phyloP scores from a whole-genome alignment of 2,113 vertebrate species.

The Herpetotheres cachinnans region DNA sequence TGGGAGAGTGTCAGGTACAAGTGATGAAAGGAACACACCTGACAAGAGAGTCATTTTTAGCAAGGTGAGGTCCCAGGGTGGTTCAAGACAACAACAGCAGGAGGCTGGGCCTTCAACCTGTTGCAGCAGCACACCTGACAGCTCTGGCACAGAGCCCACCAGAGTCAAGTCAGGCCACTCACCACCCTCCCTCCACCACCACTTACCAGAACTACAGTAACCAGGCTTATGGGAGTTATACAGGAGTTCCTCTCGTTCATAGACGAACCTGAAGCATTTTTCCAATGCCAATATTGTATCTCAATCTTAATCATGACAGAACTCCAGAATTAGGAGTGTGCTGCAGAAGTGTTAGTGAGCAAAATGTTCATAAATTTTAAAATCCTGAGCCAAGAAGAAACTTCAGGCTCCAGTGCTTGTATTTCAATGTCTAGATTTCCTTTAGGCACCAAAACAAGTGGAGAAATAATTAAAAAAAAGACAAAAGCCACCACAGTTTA shows the following conservation, averaged over 20 bases:
- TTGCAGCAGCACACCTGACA: background rate
- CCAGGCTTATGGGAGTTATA: background rate
- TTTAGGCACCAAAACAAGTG: background rate
- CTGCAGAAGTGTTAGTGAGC: background rate
- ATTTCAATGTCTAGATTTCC: background rate
- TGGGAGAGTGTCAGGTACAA: background rate
- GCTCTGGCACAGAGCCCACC: background rate
- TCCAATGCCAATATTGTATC: background rate
- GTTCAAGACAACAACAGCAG: background rate
- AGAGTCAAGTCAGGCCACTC: background rate
- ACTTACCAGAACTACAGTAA: background rate
- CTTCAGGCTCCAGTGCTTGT: background rate
- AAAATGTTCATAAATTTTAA: background rate
- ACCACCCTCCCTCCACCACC: background rate
- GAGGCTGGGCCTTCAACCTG: background rate
- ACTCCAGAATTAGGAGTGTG: background rate
- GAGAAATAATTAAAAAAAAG: rapidly evolving
- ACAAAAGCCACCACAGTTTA: background rate
- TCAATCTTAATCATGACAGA: background rate
- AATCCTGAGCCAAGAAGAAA: background rate
- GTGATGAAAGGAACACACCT: background rate
- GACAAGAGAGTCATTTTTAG: background rate
- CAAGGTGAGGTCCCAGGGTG: background rate
- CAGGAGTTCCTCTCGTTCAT: background rate
- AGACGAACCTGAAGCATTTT: background rate